Evolutionary conservation across 2,797 vertebrate genomes (phyloP).

Genomic region (Lepus oiostolus): DNA sequence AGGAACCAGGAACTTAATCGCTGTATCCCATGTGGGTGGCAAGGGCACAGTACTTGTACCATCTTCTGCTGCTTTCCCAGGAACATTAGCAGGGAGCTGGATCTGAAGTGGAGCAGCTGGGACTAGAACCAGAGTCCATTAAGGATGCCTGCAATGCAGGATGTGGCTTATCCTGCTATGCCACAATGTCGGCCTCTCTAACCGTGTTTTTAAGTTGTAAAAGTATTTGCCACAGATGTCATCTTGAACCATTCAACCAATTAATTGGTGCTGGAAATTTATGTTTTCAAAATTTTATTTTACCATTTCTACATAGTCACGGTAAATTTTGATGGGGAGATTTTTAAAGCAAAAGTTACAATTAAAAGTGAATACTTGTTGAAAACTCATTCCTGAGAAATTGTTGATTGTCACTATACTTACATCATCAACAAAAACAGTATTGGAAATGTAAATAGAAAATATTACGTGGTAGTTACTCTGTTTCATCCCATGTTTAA

Average conservation of each 20-base stretch:
- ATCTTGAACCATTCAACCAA: background rate
- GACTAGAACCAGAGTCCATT: no score
- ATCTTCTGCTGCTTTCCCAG: no score
- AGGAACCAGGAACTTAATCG: no score
- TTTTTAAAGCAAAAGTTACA: background rate
- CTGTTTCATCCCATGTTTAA: background rate
- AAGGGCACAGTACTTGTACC: no score
- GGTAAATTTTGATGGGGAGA: background rate
- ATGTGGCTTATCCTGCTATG: no score
- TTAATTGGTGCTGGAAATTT: background rate
- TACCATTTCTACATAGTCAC: background rate
- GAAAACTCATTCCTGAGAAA: background rate
- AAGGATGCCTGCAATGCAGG: no score
- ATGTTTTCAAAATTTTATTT: background rate
- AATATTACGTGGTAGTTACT: background rate
- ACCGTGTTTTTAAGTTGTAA: background rate
- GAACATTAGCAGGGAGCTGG: no score
- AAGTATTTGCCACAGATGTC: background rate
- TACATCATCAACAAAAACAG: background rate
- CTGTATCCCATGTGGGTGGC: no score
- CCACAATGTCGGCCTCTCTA: no score
- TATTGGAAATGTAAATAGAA: background rate
- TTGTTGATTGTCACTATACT: background rate
- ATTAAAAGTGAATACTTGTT: background rate
- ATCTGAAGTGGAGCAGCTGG: no score